Conservation (phyloP, 2,888 invertebrate genomes). For the Luffia ferchaultella region DNA sequence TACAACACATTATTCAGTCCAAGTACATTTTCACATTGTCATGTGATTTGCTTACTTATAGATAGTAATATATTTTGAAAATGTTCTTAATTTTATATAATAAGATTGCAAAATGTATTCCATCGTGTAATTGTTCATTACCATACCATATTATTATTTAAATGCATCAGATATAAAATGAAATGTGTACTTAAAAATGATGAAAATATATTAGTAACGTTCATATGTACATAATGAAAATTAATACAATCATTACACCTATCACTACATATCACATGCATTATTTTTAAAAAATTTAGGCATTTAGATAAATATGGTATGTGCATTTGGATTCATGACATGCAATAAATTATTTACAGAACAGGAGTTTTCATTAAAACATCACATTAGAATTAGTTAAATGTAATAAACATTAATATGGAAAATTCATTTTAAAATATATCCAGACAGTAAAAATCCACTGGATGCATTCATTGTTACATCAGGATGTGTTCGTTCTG, state of each 20-base stretch:
- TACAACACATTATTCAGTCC: background rate
- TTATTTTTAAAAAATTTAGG: constrained; percentile 33
- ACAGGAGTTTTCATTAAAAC: background rate
- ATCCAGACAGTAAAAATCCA: constrained; percentile 87
- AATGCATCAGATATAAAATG: background rate
- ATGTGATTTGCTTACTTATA: too few relatives aligned
- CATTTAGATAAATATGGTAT: constrained; percentile 37
- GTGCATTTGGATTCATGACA: constrained; percentile 42
- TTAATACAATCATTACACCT: background rate
- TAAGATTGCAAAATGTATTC: background rate
- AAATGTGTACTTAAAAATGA: background rate
- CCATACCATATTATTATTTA: background rate
- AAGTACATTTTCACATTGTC: background rate
- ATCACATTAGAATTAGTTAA: background rate
- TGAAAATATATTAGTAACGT: background rate
- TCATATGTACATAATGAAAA: background rate
- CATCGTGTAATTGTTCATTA: background rate
- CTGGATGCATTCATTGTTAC: constrained; percentile 89
- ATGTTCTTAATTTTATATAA: background rate
- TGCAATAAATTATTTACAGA: constrained; percentile 27
- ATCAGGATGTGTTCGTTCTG: constrained; percentile 93
- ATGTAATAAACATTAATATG: constrained; percentile 5
- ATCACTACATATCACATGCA: background rate
- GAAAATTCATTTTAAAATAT: constrained; percentile 42
- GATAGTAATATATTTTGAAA: background rate